phyloP scores from a whole-genome alignment of 2,113 vertebrate genomes.

The Brevimyrus niger region DNA sequence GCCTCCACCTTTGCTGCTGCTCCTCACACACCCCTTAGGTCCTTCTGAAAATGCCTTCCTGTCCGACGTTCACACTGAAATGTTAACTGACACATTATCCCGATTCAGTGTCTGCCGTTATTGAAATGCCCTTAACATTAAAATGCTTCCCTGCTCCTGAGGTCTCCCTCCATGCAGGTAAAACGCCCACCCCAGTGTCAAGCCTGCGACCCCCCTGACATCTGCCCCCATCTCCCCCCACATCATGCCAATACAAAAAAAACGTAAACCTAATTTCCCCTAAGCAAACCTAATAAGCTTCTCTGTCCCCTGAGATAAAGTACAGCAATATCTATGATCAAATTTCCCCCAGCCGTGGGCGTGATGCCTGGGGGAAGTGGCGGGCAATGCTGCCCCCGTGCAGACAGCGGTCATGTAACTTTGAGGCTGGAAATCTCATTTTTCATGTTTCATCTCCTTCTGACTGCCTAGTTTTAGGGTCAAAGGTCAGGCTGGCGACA shows the following conservation, averaged over 20 bases:
- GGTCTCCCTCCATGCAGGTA: neutral
- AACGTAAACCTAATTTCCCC: conserved; percentile 18
- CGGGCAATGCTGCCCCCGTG: neutral
- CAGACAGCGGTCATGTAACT: neutral
- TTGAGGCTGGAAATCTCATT: conserved; percentile 7
- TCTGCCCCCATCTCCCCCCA: neutral
- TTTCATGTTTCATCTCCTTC: neutral
- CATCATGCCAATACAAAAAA: neutral
- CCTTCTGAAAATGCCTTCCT: neutral
- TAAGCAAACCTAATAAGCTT: conserved; percentile 15
- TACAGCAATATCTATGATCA: conserved; percentile 22
- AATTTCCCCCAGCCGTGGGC: conserved; percentile 9
- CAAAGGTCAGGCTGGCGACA: neutral
- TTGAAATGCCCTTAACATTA: conserved; percentile 4
- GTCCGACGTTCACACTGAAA: neutral
- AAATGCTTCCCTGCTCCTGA: neutral
- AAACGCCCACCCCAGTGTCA: neutral
- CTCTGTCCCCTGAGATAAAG: conserved; percentile 14
- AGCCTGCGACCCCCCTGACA: neutral
- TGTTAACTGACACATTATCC: neutral
- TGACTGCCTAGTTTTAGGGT: conserved; percentile 6
- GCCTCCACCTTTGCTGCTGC: neutral
- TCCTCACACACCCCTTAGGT: neutral
- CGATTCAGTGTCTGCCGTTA: neutral
- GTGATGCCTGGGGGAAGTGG: neutral